A percentile compares a stretch with the other conserved stretches of the same genome.
These are phyloP conservation scores for Eremobia ochroleuca DNA, from an alignment of 2,888 invertebrate genomes.

Conservation along the genomic window DNA sequence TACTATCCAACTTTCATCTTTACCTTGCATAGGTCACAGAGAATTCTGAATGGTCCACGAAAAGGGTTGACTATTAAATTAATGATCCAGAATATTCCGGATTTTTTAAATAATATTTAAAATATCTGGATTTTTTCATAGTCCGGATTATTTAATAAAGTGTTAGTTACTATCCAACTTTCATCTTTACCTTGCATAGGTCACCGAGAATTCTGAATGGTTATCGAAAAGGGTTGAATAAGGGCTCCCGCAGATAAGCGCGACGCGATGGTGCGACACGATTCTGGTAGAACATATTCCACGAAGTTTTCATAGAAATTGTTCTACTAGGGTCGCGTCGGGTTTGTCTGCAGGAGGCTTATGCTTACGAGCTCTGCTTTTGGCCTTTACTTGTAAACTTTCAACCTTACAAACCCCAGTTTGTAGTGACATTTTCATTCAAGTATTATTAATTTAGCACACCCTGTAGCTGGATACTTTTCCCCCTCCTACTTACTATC, in stretches of 20 bases:
- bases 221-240: conserved; percentile 15
- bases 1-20: background rate
- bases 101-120: too few species aligned
- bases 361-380: background rate
- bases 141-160: too few species aligned
- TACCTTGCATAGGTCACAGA: background rate
- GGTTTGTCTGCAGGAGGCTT: too few species aligned
- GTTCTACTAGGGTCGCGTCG: too few species aligned
- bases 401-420: too few species aligned
- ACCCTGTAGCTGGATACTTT: background rate
- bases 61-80: background rate
- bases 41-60: conserved; percentile 7
- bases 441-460: background rate
- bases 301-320: too few species aligned
- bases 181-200: background rate
- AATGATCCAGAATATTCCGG: too few species aligned
- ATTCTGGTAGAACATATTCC: too few species aligned
- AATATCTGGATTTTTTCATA: too few species aligned
- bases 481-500: background rate
- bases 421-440: conserved; percentile 8
- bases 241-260: too few species aligned
- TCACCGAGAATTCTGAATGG: conserved; percentile 5
- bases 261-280: too few species aligned
- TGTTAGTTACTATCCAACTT: conserved; percentile 4
- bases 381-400: conserved; percentile 2